Evolutionary conservation across 2,888 invertebrate species (phyloP).

Genomic region (Apamea epomidion): DNA sequence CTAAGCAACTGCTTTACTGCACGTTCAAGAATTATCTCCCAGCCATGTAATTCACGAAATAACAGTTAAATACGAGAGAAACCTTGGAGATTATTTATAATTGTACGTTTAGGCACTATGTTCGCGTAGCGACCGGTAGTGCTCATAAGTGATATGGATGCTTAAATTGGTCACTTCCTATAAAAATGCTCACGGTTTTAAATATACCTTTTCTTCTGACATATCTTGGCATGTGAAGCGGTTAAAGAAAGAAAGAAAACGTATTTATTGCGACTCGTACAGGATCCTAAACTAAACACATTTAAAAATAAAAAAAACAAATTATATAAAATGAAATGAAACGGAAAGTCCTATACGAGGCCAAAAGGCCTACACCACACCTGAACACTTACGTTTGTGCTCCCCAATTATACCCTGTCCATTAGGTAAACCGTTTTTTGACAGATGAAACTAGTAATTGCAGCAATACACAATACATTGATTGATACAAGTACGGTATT

Average conservation of each 20-base stretch:
- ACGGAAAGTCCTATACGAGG: too few relatives aligned
- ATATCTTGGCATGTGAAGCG: neutral
- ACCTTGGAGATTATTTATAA: slow-evolving; percentile 55
- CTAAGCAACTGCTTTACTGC: slow-evolving; percentile 7
- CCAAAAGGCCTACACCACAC: too few relatives aligned
- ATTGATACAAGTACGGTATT: too few relatives aligned
- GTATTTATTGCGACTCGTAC: too few relatives aligned
- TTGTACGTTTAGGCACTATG: slow-evolving; percentile 25
- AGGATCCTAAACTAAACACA: too few relatives aligned
- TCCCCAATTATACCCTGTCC: too few relatives aligned
- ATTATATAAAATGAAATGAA: too few relatives aligned
- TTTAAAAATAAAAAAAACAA: too few relatives aligned
- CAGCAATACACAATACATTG: too few relatives aligned
- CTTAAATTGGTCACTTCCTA: slow-evolving; percentile 23
- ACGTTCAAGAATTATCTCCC: slow-evolving; percentile 24
- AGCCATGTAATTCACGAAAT: slow-evolving; percentile 49
- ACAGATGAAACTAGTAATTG: too few relatives aligned
- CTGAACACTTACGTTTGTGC: neutral
- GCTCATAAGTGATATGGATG: slow-evolving; percentile 16
- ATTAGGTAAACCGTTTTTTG: too few relatives aligned
- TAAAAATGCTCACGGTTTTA: neutral
- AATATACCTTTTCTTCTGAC: neutral
- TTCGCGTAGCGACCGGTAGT: slow-evolving; percentile 15
- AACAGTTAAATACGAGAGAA: slow-evolving; percentile 47
- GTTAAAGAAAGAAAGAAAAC: neutral